Evolutionary conservation across 2,797 vertebrate species (phyloP).

Genomic region (Tiaroga cobitis): DNA sequence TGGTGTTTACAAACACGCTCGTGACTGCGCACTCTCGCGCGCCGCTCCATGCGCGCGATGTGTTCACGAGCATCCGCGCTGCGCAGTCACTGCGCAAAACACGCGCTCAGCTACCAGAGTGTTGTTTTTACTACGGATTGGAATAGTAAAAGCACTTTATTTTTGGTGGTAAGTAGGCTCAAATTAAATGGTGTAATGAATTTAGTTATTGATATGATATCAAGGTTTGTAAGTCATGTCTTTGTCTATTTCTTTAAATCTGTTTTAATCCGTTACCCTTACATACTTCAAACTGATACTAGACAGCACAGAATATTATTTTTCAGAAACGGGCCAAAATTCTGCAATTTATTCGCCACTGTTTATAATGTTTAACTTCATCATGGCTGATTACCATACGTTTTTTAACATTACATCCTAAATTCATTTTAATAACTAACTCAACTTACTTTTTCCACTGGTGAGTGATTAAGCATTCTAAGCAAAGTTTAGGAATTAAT

Average conservation of each 20-base stretch:
- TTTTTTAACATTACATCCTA: background rate
- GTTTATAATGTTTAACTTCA: no score
- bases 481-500: background rate
- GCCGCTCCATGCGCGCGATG: background rate
- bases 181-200: background rate
- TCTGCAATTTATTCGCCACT: background rate
- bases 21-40: conserved; percentile 76
- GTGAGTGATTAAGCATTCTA: no score
- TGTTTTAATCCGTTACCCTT: background rate
- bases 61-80: conserved; percentile 28
- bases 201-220: background rate
- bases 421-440: background rate
- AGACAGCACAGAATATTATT: no score
- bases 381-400: background rate
- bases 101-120: background rate
- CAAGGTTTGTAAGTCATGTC: background rate
- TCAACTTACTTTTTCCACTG: background rate
- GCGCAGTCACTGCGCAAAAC: conserved; percentile 5
- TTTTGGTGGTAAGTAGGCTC: background rate
- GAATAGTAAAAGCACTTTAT: background rate
- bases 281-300: background rate
- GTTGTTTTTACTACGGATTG: background rate
- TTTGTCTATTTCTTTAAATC: background rate
- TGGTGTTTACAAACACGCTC: conserved; percentile 85
- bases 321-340: background rate